phyloP scores from a whole-genome alignment of 2,888 invertebrate species.

The Lasioglossum lativentre region DNA sequence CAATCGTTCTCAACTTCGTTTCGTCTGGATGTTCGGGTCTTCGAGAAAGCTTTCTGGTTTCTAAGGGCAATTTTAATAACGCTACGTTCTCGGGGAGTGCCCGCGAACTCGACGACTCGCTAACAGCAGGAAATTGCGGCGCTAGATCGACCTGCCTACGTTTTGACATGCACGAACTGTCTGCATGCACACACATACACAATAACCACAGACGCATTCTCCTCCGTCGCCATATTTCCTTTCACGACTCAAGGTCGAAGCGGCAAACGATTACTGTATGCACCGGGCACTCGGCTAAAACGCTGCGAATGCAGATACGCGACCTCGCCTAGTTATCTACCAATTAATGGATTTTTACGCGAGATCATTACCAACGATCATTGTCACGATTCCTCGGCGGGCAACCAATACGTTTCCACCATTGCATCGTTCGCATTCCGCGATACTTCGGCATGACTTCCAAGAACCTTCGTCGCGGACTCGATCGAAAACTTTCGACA shows the following conservation, averaged over 20 bases:
- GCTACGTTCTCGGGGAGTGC: constrained; percentile 21
- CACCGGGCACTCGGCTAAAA: constrained; percentile 39
- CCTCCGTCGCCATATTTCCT: constrained; percentile 67
- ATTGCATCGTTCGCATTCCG: background rate
- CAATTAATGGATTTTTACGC: constrained; percentile 8
- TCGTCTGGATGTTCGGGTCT: background rate
- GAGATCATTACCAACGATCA: background rate
- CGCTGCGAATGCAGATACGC: constrained; percentile 25
- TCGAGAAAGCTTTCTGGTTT: background rate
- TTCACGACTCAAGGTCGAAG: constrained; percentile 68
- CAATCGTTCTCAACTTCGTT: constrained; percentile 1
- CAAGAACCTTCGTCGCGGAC: background rate
- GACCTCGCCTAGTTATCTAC: constrained; percentile 14
- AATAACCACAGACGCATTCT: constrained; percentile 60
- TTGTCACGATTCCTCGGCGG: background rate
- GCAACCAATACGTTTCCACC: background rate
- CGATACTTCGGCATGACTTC: background rate
- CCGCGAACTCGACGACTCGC: constrained; percentile 17
- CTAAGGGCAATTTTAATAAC: constrained; percentile 32
- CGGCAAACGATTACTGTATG: constrained; percentile 42
- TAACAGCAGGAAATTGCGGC: constrained; percentile 55
- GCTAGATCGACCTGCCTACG: constrained; percentile 49
- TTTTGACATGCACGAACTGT: constrained; percentile 50
- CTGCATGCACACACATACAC: constrained; percentile 28
- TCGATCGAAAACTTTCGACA: background rate